Evolutionary conservation across 1,140 invertebrate species (phyloP).

Genomic region (Diabrotica undecimpunctata): DNA sequence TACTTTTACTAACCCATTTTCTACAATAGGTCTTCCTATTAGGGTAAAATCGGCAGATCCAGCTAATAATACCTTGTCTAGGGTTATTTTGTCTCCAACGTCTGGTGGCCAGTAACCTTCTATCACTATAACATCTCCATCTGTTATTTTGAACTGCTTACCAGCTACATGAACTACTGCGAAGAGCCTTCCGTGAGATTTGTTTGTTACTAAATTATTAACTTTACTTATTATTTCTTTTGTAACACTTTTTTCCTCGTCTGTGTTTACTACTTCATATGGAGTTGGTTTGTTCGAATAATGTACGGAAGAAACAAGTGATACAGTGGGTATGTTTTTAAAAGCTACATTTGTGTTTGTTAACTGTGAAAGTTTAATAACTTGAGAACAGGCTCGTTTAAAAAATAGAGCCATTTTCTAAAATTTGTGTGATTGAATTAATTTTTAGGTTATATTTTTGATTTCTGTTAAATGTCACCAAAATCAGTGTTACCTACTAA

Average conservation of each 20-base stretch:
- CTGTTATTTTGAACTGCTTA: constrained; percentile 84
- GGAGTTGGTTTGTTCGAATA: constrained; percentile 32
- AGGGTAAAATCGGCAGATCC: constrained; percentile 84
- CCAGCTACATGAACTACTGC: constrained; percentile 79
- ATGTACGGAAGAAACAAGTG: background rate
- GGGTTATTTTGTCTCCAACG: constrained; percentile 74
- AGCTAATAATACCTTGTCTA: constrained; percentile 84
- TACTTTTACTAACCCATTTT: constrained; percentile 68
- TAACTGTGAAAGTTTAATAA: constrained; percentile 5
- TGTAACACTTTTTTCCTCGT: constrained; percentile 26
- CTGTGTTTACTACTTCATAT: constrained; percentile 38
- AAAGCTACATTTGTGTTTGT: background rate
- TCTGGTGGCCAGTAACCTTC: constrained; percentile 81
- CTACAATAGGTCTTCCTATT: constrained; percentile 76
- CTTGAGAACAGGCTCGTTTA: background rate
- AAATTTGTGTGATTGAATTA: background rate
- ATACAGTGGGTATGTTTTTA: background rate
- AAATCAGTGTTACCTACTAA: too few relatives aligned
- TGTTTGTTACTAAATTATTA: constrained; percentile 55
- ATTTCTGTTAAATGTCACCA: too few relatives aligned
- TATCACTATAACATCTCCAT: constrained; percentile 80
- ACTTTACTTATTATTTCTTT: constrained; percentile 50
- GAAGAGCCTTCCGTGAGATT: constrained; percentile 71
- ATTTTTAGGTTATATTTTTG: too few relatives aligned
- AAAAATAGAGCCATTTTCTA: constrained; percentile 3